phyloP scores from a whole-genome alignment of 1,140 invertebrate genomes.

The Teleopsis dalmanni region DNA sequence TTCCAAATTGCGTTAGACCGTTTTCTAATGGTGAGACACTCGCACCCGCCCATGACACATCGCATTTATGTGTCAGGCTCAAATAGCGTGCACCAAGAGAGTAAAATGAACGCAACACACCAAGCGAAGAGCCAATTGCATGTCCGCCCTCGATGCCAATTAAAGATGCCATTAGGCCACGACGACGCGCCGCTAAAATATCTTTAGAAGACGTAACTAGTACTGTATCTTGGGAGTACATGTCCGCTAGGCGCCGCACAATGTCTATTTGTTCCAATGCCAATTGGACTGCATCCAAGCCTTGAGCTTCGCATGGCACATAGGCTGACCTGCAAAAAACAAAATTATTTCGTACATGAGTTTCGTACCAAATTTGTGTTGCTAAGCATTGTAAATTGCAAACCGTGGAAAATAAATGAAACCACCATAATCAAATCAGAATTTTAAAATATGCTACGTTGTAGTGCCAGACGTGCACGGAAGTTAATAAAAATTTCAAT shows the following conservation, averaged over 20 bases:
- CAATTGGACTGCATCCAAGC: constrained; percentile 76
- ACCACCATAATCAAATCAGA: no score
- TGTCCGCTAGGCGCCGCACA: constrained; percentile 74
- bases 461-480: no score
- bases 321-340: constrained; percentile 66
- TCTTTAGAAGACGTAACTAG: constrained; percentile 65
- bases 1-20: constrained; percentile 59
- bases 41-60: constrained; percentile 64
- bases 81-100: constrained; percentile 73
- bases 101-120: constrained; percentile 75
- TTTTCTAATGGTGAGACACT: constrained; percentile 38
- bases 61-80: constrained; percentile 72
- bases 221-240: constrained; percentile 61
- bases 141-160: constrained; percentile 83
- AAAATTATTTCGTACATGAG: no score
- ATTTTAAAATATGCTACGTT: no score
- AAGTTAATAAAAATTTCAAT: no score
- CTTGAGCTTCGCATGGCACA: constrained; percentile 71
- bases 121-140: constrained; percentile 74
- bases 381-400: no score
- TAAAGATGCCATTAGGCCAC: constrained; percentile 70
- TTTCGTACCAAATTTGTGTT: no score
- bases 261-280: constrained; percentile 84
- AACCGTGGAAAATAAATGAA: no score
- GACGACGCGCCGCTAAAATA: constrained; percentile 65